Conservation (phyloP, 1,140 invertebrate species). For the Formica selysi region DNA sequence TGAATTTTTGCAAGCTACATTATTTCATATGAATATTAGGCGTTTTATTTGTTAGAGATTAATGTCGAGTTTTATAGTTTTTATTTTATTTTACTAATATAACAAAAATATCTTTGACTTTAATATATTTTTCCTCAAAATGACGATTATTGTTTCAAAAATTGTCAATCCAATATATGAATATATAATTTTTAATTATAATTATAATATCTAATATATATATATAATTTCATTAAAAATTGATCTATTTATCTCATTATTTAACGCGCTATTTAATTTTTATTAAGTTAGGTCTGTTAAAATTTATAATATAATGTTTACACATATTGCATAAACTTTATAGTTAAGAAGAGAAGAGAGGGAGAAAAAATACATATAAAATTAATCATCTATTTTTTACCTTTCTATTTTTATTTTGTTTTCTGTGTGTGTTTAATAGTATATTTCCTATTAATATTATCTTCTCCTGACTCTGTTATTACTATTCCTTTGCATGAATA, state of each 20-base stretch:
- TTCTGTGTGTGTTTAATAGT: background rate
- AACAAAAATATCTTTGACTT: background rate
- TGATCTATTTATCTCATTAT: too few relatives aligned
- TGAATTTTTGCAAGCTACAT: background rate
- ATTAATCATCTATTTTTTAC: background rate
- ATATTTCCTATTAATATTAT: background rate
- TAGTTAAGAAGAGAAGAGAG: too few relatives aligned
- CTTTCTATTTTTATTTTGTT: background rate
- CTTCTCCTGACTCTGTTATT: background rate
- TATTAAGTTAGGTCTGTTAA: too few relatives aligned
- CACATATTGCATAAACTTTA: too few relatives aligned
- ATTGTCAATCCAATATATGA: background rate
- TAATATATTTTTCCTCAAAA: background rate
- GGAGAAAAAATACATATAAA: background rate
- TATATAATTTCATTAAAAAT: too few relatives aligned
- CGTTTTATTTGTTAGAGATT: background rate
- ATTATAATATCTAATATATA: too few relatives aligned
- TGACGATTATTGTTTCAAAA: background rate
- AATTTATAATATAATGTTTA: too few relatives aligned
- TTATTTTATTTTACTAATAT: background rate
- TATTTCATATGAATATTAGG: background rate
- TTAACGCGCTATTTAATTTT: too few relatives aligned
- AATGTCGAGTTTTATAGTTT: background rate
- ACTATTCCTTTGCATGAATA: constrained; percentile 14
- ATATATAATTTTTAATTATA: too few relatives aligned